These are phyloP conservation scores for Drosophila auraria DNA, from an alignment of 1,140 invertebrate species.

Conservation along the genomic window DNA sequence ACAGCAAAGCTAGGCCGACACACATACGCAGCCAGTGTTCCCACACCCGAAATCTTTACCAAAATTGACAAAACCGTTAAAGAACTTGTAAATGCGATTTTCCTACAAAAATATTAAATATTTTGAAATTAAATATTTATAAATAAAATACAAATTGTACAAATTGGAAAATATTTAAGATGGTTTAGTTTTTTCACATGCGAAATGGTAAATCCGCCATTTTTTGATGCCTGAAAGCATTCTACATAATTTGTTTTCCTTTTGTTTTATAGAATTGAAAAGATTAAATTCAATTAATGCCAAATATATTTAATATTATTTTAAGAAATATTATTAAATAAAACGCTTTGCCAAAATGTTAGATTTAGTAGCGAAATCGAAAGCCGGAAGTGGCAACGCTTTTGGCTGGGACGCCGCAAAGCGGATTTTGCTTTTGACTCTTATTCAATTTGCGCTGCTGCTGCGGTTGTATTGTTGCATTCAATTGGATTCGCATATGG, in stretches of 20 bases:
- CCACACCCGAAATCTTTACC: not conserved
- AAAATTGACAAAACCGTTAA: not conserved
- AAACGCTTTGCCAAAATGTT: too few relatives aligned
- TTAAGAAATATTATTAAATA: not conserved
- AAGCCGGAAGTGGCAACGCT: not conserved
- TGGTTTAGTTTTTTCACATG: too few relatives aligned
- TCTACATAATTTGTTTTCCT: too few relatives aligned
- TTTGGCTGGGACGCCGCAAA: constrained; percentile 51
- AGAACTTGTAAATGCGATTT: not conserved
- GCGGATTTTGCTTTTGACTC: constrained; percentile 80
- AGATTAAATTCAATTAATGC: too few relatives aligned
- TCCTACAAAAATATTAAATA: not conserved
- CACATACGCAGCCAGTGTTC: constrained; percentile 25
- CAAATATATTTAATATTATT: too few relatives aligned
- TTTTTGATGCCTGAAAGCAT: too few relatives aligned
- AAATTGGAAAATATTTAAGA: too few relatives aligned
- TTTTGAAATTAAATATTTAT: too few relatives aligned
- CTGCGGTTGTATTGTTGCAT: constrained; percentile 57
- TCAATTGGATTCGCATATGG: constrained; percentile 72
- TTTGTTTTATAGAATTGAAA: too few relatives aligned
- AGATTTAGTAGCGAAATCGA: not conserved
- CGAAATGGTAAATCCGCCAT: too few relatives aligned
- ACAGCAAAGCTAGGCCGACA: constrained; percentile 21
- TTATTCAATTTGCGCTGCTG: constrained; percentile 72
- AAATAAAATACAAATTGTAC: too few relatives aligned